These are phyloP conservation scores for Platygyra sinensis DNA, from an alignment of 64 coral and sea anemone species.

Conservation along the genomic window DNA sequence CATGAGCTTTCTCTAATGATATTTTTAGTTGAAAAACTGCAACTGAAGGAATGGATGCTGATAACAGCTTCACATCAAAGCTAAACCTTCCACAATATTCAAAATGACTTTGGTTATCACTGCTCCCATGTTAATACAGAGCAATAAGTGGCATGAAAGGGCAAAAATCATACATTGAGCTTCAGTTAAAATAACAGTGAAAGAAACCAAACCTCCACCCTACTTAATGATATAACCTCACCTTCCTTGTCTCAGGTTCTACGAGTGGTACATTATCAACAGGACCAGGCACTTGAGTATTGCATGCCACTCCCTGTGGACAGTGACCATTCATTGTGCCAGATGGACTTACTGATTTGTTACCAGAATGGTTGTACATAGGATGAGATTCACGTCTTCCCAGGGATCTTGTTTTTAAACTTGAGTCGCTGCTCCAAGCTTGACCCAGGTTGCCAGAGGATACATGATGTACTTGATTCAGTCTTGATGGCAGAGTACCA, in stretches of 20 bases:
- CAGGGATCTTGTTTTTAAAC: constrained; percentile 33
- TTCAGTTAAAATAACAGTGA: no score
- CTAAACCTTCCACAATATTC: no score
- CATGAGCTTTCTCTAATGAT: no score
- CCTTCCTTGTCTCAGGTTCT: constrained; percentile 91
- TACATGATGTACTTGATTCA: constrained; percentile 45
- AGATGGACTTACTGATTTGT: constrained; percentile 37
- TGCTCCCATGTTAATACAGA: no score
- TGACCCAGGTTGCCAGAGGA: constrained; percentile 51
- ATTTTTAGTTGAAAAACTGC: no score
- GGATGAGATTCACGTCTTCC: constrained; percentile 78
- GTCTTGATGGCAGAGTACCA: constrained; percentile 73
- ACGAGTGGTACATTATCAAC: constrained; percentile 89
- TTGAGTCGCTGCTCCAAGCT: constrained; percentile 56
- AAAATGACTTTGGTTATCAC: no score
- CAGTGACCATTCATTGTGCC: constrained; percentile 78
- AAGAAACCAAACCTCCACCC: no score
- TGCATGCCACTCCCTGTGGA: neutral
- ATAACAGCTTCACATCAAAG: no score
- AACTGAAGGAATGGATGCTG: no score
- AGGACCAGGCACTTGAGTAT: constrained; percentile 64
- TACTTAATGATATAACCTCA: neutral
- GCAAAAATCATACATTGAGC: no score
- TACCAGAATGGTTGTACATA: constrained; percentile 4
- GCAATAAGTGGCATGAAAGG: no score